These are phyloP conservation scores for Octodon degus DNA, from an alignment of 2,113 vertebrate genomes.

Conservation along the genomic window DNA sequence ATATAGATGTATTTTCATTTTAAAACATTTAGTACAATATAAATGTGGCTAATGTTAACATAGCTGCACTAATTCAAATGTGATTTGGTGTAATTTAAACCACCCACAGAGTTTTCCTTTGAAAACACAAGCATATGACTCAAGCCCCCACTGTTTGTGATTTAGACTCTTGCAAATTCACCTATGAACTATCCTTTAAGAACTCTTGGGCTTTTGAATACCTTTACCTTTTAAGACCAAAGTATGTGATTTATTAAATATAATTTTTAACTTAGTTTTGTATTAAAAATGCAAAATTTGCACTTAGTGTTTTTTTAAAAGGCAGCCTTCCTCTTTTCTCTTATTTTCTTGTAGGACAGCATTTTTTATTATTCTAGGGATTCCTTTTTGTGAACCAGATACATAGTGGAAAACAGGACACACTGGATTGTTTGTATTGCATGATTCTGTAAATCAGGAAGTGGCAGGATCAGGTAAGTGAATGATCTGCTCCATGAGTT, in stretches of 20 bases:
- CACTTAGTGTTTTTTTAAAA: neutral
- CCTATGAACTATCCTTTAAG: constrained; percentile 27
- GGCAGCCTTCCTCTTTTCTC: neutral
- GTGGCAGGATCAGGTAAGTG: neutral
- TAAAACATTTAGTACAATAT: constrained; percentile 25
- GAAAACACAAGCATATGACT: constrained; percentile 69
- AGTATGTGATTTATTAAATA: neutral
- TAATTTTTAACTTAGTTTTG: neutral
- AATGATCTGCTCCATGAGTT: neutral
- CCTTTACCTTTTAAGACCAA: constrained; percentile 27
- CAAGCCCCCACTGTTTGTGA: constrained; percentile 23
- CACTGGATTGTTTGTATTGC: neutral
- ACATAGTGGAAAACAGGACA: neutral
- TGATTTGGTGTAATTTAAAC: constrained; percentile 76
- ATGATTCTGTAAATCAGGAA: constrained; percentile 4
- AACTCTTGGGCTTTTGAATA: neutral
- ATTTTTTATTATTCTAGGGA: neutral
- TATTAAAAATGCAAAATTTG: neutral
- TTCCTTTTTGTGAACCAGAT: neutral
- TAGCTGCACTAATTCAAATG: constrained; percentile 72
- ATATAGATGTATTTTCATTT: constrained; percentile 32
- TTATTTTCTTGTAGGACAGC: neutral
- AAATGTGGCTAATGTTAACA: constrained; percentile 56
- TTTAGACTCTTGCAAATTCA: constrained; percentile 23
- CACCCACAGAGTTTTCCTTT: constrained; percentile 77